Base-by-base conservation (phyloP, 1,140 invertebrate species). In the Drosophila watanabei region DNA sequence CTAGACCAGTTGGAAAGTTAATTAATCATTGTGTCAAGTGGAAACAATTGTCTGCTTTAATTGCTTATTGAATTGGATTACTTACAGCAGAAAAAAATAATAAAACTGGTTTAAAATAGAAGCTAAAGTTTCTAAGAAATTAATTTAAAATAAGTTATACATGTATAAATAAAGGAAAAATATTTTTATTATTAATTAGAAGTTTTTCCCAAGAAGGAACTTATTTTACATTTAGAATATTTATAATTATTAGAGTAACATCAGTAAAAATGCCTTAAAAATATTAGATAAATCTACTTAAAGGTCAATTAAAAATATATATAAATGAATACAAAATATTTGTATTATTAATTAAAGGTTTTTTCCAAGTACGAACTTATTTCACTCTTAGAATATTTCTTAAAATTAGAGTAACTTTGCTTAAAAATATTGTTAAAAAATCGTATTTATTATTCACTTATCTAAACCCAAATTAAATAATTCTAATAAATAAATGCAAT, bases 1-100 rank as follows among this genome's bases (percentile, higher is more conserved):
- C n/a, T 43, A 51, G 43, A 37, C 13, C 20, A 69, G 37, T 70
- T 65, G 43, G 66, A 70, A 70, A 70, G 66, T 28, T 7, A 28
- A 52, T 70, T 14, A 20, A 54, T 45, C 28, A 65, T 41, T 52
- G n/a, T 45, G 9, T 43, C 28, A 20, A 49, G 28, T 64, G 43
- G 16, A 46, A 69, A 35, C 30, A 43, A 66, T 20, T 66, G 37
- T 35, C 13, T 16, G 37, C 37, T 43, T 37, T 41, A 65, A 52
- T 49, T 46, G 32, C 30, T 20, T 35, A 2, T n/a, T 28, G 16
- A 65, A 69, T 32, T 65, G 46, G 46, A 46, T 52, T n/a, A 52
- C 32, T 5, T 1, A 2, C 4, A 1, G 11, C 5, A 20, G 32
- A 20, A 35, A 30, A n/a, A 24, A 18, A 13, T 24, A 20, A 11